phyloP scores from a whole-genome alignment of 2,888 invertebrate species.

The Spilosoma lubricipeda region DNA sequence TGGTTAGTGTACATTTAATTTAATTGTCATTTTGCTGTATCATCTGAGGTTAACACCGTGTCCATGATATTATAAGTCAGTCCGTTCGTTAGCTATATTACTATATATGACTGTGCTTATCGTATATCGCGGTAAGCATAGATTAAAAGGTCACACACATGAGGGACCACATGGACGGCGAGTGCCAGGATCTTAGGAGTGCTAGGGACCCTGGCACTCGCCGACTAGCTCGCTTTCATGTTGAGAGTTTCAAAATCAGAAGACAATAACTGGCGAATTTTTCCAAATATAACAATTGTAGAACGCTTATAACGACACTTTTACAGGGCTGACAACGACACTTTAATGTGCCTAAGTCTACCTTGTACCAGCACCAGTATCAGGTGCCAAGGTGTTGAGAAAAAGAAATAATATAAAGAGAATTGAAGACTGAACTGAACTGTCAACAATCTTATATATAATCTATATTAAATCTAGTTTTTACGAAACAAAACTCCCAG shows the following conservation, averaged over 20 bases:
- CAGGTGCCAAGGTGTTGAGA: background rate
- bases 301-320: background rate
- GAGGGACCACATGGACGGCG: too few relatives aligned
- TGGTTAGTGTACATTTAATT: conserved; percentile 82
- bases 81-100: background rate
- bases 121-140: background rate
- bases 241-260: background rate
- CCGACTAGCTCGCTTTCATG: background rate
- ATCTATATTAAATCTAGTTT: background rate
- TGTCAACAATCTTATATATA: background rate
- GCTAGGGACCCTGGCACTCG: too few relatives aligned
- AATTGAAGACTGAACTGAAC: background rate
- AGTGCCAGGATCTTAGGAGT: too few relatives aligned
- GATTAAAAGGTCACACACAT: background rate
- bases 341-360: background rate
- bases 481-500: conserved; percentile 1
- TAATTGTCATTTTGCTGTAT: background rate
- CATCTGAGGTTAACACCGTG: background rate
- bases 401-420: background rate
- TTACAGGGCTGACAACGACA: background rate
- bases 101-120: background rate
- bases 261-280: background rate
- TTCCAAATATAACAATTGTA: background rate
- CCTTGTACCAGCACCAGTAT: too few relatives aligned
- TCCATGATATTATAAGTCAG: background rate